Conservation (phyloP, 2,888 invertebrate genomes). For the Ferrisia virgata region DNA sequence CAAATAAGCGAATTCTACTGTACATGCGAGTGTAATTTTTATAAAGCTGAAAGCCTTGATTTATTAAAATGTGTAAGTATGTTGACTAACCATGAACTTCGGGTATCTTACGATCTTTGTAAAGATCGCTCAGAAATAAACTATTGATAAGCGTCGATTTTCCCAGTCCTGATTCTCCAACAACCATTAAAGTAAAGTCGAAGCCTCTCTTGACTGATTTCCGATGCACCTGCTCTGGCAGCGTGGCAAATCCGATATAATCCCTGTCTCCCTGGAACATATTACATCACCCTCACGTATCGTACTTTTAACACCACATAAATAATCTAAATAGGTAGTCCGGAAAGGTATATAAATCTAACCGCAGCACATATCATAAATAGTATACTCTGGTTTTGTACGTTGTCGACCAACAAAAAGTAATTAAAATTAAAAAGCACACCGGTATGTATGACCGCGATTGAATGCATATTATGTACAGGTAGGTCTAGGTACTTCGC, state of each 20-base stretch:
- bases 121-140: conserved; percentile 87
- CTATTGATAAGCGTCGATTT: conserved; percentile 94
- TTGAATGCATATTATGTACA: too few species aligned
- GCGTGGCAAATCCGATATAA: conserved; percentile 91
- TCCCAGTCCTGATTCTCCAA: conserved; percentile 90
- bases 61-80: too few species aligned
- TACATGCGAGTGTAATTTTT: too few species aligned
- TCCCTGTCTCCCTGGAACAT: conserved; percentile 54
- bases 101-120: conserved; percentile 75
- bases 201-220: conserved; percentile 95
- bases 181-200: conserved; percentile 95
- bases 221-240: conserved; percentile 93
- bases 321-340: too few species aligned
- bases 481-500: too few species aligned
- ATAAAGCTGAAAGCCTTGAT: too few species aligned
- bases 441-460: neutral
- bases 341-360: too few species aligned
- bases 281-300: conserved; percentile 42
- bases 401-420: too few species aligned
- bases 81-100: conserved; percentile 68
- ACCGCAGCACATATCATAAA: too few species aligned
- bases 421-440: too few species aligned
- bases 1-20: too few species aligned
- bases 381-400: too few species aligned
- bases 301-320: neutral